Base-by-base conservation (phyloP, 2,888 invertebrate species). In the Pollenia labialis region DNA sequence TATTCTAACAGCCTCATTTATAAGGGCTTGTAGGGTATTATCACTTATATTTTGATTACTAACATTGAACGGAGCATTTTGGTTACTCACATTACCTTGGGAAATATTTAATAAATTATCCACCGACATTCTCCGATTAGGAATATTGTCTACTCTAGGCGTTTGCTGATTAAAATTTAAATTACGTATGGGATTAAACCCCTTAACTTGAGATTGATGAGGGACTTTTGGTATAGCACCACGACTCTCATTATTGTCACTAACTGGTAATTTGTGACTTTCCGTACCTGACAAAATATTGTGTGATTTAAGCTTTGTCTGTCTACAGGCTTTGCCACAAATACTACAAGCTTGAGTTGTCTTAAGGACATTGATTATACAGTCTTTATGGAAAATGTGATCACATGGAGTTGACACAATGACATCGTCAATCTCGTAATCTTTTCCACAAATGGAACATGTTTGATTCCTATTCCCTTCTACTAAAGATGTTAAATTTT, bases 1-100 rank as follows among this genome's bases (percentile, higher is more conserved):
- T 16, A 1, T 18, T 64, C 64, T 64, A n/a, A 64, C 64, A 0
- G 64, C 64, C 0, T 64, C 64, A 44, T 64, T 64, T n/a, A 64
- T 64, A 44, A 64, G 16, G 1, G 11, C 9, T 14, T 64, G 64
- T 10, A 64, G 23, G 4, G 44, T 18, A 18, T 44, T 64, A 64
- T 64, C 64, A 64, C 44, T 44, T 2, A 64, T 44, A 10, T 42
- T 44, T 16, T 44, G 16, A 44, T 56, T 52, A 52, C 52, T 16
- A 52, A 16, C 52, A 52, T 52, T 52, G 42, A 40, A n/a, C 54
- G 14, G n/a, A 32, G 14, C 40, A 40, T 42, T 42, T 62, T n/a
- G n/a, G 18, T 44, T 16, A 44, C 44, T 42, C 44, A 42, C 10
- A 64, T 64, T 64, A 16, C 44, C 16, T 16, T 64, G 64, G 1